Conservation (phyloP, 2,113 vertebrate genomes). For the Dermatemys mawii region DNA sequence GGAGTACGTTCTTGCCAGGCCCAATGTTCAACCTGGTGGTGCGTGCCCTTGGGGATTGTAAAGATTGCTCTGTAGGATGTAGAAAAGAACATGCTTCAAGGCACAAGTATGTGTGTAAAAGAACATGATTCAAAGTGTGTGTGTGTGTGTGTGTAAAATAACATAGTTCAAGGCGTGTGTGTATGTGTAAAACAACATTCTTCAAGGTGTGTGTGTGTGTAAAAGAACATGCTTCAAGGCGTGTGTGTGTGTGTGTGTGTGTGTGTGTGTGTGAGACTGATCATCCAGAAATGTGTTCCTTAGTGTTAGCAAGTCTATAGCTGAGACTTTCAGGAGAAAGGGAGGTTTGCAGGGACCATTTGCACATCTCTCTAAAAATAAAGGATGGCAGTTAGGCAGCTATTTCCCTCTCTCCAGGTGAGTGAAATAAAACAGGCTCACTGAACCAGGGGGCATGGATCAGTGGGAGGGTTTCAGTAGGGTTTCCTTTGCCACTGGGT, state of each 20-base stretch:
- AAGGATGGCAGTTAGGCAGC: fast-evolving
- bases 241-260: fast-evolving
- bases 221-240: no score
- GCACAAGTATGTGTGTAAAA: no score
- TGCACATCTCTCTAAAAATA: fast-evolving
- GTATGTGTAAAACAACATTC: no score
- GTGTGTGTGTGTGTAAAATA: no score
- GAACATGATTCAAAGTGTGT: no score
- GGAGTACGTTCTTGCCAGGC: fast-evolving
- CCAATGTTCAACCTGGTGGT: fast-evolving
- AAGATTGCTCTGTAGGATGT: not conserved
- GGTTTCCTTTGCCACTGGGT: not conserved
- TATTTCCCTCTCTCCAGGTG: not conserved
- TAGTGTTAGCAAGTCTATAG: not conserved
- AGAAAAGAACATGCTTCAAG: not conserved
- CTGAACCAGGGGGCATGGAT: not conserved
- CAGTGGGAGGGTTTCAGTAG: not conserved
- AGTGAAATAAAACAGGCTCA: not conserved
- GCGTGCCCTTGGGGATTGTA: fast-evolving
- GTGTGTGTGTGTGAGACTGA: not conserved
- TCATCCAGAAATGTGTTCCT: not conserved
- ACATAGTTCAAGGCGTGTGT: no score
- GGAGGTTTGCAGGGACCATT: no score
- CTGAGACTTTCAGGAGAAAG: not conserved
- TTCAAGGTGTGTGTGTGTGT: no score